Evolutionary conservation across 2,797 vertebrate species (phyloP), one percentile per base, ranked within the genome.

Genomic region (Dipus sagitta): DNA sequence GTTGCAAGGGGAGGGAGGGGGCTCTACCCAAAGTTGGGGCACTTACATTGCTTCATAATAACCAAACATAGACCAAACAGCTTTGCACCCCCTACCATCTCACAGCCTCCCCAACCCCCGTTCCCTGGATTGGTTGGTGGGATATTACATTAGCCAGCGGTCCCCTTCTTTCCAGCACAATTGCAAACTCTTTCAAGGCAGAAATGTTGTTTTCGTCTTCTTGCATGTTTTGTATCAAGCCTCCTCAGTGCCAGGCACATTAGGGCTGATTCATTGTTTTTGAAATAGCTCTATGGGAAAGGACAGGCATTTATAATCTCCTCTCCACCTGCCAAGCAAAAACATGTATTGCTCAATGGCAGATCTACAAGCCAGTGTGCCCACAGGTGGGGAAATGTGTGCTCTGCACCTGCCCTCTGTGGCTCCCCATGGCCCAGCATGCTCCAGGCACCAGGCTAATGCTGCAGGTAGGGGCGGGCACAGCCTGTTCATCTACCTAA

Each of bases 251-350:
- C 77, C 84, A 77, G 71, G 70, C 92, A 84, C 76, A 15, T 64
- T 58, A 26, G 70, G 88, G 20, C 38, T 88, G 78, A 80, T 93
- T 68, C 88, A 74, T 60, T 67, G 78, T 88, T 65, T 88, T 77
- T 88, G n/a, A 86, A 79, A 76, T 88, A 72, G 77, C 68, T 93
- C 68, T 17, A 54, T 42, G 68, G 75, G 34, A 85, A 64, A 28
- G 32, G 54, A 18, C 0, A 10, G 18, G 54, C 79, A 92, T 86
- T 75, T 78, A n/a, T 52, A 86, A 74, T 42, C 60, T 54, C 65
- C 82, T 75, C 24, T 74, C 28, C 10, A 20, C 23, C 54, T n/a
- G 24, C 70, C 54, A 24, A 78, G 11, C 42, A 71, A 42, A 82
- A 64, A 42, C 58, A 26, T 2, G 3, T 14, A 23, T 47, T 32